These are phyloP conservation scores for Alexandromys fortis DNA, from an alignment of 2,113 vertebrate species.

Conservation along the genomic window DNA sequence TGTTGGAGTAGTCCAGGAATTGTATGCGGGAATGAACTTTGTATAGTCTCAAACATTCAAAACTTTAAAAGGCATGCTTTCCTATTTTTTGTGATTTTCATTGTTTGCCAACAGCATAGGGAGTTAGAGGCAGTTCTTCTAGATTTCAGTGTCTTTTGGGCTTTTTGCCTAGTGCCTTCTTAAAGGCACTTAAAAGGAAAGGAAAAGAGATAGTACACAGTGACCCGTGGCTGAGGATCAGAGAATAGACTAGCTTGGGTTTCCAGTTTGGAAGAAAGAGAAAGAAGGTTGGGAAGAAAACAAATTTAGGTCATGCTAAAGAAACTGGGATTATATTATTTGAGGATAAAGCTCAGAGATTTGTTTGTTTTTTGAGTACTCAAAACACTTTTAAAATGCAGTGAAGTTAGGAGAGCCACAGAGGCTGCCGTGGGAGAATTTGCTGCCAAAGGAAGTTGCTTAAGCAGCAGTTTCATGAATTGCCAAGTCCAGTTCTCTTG, in stretches of 20 bases:
- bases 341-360: constrained; percentile 25
- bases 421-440: not conserved
- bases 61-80: constrained; percentile 8
- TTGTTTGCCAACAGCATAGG: not conserved
- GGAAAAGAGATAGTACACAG: not conserved
- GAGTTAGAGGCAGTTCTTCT: constrained; percentile 4
- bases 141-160: not conserved
- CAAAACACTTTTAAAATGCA: not conserved
- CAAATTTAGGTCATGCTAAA: constrained; percentile 9
- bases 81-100: not conserved
- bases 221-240: not conserved
- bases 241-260: not conserved
- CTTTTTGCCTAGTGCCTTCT: not conserved
- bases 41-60: not conserved
- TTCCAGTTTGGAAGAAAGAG: not conserved
- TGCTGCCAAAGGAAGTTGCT: not conserved
- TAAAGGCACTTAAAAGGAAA: not conserved
- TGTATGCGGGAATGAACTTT: constrained; percentile 8
- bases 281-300: not conserved
- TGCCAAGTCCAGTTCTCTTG: not conserved
- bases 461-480: not conserved
- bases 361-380: not conserved
- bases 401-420: not conserved
- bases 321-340: constrained; percentile 29
- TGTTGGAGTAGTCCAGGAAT: constrained; percentile 11